phyloP scores from a whole-genome alignment of 2,113 vertebrate genomes.

The Desmodus rotundus region DNA sequence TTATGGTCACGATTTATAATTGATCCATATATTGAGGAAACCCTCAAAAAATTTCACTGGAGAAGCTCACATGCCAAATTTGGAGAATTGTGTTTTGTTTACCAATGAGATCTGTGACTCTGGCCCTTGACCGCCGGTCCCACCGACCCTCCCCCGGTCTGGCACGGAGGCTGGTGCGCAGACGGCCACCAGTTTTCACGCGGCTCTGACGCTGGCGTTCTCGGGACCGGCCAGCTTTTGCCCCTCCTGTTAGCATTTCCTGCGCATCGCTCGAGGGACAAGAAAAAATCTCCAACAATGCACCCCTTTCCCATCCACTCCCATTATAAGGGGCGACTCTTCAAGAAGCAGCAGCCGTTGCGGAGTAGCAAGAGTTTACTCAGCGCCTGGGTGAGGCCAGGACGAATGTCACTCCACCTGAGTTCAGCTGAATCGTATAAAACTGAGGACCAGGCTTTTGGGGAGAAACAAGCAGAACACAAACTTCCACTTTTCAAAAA shows the following conservation, averaged over 20 bases:
- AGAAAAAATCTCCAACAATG: background rate
- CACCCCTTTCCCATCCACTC: background rate
- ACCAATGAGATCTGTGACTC: background rate
- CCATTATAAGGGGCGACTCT: background rate
- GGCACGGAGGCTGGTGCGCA: background rate
- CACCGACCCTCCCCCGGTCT: no score
- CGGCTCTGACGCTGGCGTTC: accelerated
- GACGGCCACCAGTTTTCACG: background rate
- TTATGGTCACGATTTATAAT: background rate
- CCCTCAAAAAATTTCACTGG: background rate
- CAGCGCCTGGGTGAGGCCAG: accelerated
- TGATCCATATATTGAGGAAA: background rate
- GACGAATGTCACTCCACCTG: background rate
- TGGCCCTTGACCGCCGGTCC: background rate
- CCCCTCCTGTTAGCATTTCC: background rate
- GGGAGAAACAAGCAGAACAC: background rate
- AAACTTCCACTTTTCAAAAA: background rate
- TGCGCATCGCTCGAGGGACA: background rate
- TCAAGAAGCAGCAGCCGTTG: background rate
- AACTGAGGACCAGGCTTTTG: background rate
- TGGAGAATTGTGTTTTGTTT: background rate
- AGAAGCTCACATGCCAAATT: background rate
- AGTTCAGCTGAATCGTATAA: background rate
- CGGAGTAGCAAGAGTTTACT: background rate
- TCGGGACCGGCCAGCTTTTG: background rate